phyloP scores from a whole-genome alignment of 2,797 vertebrate genomes.

The Chiloscyllium punctatum region DNA sequence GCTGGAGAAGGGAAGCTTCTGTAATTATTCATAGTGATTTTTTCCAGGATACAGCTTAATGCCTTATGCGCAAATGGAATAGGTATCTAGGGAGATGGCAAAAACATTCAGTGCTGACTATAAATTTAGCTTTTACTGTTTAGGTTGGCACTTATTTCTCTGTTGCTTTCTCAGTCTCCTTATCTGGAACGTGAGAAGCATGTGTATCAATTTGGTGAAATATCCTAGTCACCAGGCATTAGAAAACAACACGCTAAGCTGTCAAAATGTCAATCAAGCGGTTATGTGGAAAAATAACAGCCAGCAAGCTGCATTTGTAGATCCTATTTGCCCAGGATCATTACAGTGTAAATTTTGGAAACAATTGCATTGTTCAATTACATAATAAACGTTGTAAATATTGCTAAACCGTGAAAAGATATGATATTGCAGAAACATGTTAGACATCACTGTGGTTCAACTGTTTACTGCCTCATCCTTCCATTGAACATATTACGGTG shows the following conservation, averaged over 20 bases:
- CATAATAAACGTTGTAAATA: not conserved
- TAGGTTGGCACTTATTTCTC: conserved; percentile 36
- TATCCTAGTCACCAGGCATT: conserved; percentile 33
- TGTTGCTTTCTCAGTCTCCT: conserved; percentile 35
- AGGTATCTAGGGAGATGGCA: conserved; percentile 34
- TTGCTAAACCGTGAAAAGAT: not conserved
- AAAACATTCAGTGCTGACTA: conserved; percentile 31
- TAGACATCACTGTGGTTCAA: not conserved
- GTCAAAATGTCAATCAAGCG: conserved; percentile 34
- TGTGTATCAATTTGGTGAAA: conserved; percentile 35
- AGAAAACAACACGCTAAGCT: conserved; percentile 24
- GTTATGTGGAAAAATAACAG: not conserved
- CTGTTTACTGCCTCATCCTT: not conserved
- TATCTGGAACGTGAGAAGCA: conserved; percentile 37
- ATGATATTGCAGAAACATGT: not conserved
- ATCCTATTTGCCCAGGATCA: not conserved
- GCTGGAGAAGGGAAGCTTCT: conserved; percentile 34
- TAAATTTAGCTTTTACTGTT: conserved; percentile 37
- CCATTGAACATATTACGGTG: not conserved
- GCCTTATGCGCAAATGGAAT: conserved; percentile 36
- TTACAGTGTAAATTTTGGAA: not conserved
- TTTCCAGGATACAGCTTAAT: conserved; percentile 36
- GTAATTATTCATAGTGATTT: conserved; percentile 39
- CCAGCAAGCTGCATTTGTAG: not conserved
- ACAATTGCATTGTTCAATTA: conserved; percentile 16